Base-by-base conservation (phyloP, 2,797 vertebrate genomes). In the Syngnathus acus region DNA sequence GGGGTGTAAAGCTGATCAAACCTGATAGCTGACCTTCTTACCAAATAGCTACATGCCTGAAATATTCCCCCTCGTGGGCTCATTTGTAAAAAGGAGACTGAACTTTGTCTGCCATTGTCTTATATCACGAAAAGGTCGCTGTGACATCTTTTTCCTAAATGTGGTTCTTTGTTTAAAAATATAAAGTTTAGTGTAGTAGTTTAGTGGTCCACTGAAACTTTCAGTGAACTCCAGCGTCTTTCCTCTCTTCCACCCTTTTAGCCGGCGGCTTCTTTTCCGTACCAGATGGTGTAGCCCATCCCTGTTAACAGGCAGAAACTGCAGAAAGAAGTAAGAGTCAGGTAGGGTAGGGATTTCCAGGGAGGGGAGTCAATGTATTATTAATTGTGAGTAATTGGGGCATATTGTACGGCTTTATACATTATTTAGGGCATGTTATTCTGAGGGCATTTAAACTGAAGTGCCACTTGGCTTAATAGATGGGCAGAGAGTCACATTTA, bases 381-480 rank as follows among this genome's bases (percentile, higher is more conserved):
- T 90, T 89, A 80, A 89, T 84, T 80, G 69, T 75, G 76, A 85
- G 86, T 89, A 86, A 89, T 86, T 78, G 83, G 82, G 79, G 71
- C 81, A 39, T 32, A 32, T 83, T 84, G 80, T 83, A 74, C 81
- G 81, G 80, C 70, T 72, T 74, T 80, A 84, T 89, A 82, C 82
- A 87, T 89, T 86, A 88, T 87, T 89, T 83, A 90, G 78, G 75
- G 72, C 68, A 69, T 74, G 78, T 81, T 74, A 73, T 84, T 78
- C 71, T 5, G 78, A 84, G 75, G 76, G 71, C 78, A 68, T 74
- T 87, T 85, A 80, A 79, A 74, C 80, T 83, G 78, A 86, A 84
- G 83, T 87, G 84, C 71, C 71, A 58, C 68, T 81, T 57, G 65
- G 67, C 71, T 86, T 83, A 86, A 88, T 86, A 69, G 79, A 83